Percentiles rank a stretch among this genome's conserved stretches.
phyloP scores from a whole-genome alignment of 1,140 invertebrate genomes.

The Reticulitermes speratus region DNA sequence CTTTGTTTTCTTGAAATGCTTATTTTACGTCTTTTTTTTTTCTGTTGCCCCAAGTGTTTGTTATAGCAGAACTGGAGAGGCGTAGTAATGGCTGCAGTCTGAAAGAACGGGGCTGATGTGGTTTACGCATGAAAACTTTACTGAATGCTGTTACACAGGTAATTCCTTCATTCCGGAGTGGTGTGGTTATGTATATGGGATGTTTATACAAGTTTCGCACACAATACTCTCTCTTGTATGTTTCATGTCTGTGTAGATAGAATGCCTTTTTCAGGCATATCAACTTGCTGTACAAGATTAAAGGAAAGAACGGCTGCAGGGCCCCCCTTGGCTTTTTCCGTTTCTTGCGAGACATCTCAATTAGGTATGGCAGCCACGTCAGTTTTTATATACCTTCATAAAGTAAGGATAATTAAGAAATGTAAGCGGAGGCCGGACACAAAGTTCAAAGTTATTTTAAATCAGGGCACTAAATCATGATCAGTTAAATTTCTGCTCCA shows the following conservation, averaged over 20 bases:
- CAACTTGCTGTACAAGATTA: too few species aligned
- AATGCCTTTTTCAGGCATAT: neutral
- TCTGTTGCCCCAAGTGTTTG: neutral
- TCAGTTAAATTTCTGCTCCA: too few species aligned
- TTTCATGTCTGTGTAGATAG: neutral
- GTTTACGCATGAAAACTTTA: constrained; percentile 13
- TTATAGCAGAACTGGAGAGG: neutral
- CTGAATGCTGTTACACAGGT: constrained; percentile 13
- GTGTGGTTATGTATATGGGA: neutral
- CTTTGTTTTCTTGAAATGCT: constrained; percentile 7
- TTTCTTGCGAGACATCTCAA: too few species aligned
- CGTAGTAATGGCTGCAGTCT: neutral
- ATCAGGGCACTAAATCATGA: too few species aligned
- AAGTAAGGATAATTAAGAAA: too few species aligned
- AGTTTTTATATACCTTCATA: too few species aligned
- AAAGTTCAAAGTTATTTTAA: too few species aligned
- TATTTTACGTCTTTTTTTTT: neutral
- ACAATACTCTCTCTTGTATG: neutral
- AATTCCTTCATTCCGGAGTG: neutral
- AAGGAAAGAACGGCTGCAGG: too few species aligned
- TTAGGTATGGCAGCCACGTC: too few species aligned
- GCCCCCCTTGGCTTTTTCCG: too few species aligned
- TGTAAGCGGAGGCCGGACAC: too few species aligned
- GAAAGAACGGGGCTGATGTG: neutral
- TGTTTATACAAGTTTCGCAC: neutral